Evolutionary conservation across 1,140 invertebrate genomes (phyloP).

Genomic region (Macrotrachela quadricornifera): DNA sequence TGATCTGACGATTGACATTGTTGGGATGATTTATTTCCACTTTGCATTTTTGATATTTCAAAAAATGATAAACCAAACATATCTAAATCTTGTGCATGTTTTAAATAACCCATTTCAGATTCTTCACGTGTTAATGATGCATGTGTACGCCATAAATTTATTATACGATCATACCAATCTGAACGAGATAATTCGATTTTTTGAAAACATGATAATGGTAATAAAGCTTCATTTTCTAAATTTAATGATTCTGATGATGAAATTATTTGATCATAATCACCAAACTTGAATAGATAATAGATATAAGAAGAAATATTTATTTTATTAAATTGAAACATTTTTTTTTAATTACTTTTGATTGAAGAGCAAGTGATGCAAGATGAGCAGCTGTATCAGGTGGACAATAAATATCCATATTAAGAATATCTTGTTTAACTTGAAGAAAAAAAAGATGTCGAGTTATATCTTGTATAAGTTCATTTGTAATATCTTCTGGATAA

Average conservation of each 20-base stretch:
- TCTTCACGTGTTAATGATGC: constrained; percentile 45
- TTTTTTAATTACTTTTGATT: constrained; percentile 70
- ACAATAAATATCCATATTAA: constrained; percentile 89
- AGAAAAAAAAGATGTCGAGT: constrained; percentile 82
- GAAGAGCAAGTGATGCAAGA: constrained; percentile 87
- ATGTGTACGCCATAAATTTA: too few species aligned
- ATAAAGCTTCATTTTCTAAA: constrained; percentile 37
- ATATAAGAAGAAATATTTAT: too few species aligned
- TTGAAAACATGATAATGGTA: constrained; percentile 27
- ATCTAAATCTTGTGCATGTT: constrained; percentile 93
- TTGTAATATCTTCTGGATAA: constrained; percentile 94
- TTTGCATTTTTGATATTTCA: too few species aligned
- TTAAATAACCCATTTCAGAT: constrained; percentile 96
- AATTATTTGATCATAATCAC: too few species aligned
- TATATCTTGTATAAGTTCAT: constrained; percentile 96
- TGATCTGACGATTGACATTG: constrained; percentile 33
- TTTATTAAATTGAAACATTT: too few species aligned
- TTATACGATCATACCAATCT: too few species aligned
- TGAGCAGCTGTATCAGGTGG: constrained; percentile 94
- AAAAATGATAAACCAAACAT: constrained; percentile 54
- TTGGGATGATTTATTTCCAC: constrained; percentile 50
- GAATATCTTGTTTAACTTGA: constrained; percentile 93
- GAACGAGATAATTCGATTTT: constrained; percentile 12
- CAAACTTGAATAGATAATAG: too few species aligned
- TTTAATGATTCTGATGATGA: too few species aligned